Evolutionary conservation across 2,797 vertebrate genomes (phyloP), one percentile per base, ranked within the genome.

Genomic region (Pogoniulus pusillus): DNA sequence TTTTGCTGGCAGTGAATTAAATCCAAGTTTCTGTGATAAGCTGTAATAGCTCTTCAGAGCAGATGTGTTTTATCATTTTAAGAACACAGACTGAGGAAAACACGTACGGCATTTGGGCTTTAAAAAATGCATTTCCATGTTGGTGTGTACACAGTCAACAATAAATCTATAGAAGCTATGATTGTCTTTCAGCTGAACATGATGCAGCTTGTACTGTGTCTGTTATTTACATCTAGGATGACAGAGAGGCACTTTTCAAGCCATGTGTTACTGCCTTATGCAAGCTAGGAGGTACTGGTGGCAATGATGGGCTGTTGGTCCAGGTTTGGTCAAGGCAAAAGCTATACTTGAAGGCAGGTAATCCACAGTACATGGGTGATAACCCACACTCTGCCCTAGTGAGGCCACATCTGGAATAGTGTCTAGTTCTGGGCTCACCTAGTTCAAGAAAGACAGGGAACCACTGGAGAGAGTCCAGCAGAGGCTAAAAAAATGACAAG

Each of bases 21-120:
- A 78, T 93, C 83, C 85, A 66, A 93, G 79, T 87, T 93, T 93
- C 84, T 87, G 45, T 71, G 93, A 93, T 95, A 95, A 93, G 77
- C 82, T 90, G 70, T 83, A 95, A 95, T 91, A 95, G 84, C 90
- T 93, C 84, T 70, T 85, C 60, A 71, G 89, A 95, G 70, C 95
- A 96, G 94, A 95, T 96, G 95, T 91, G 80, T 94, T 96, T 95
- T 93, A 96, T 96, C 94, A 91, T 32, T 94, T 89, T 95, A 89
- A 89, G 63, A 90, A 89, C 55, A 64, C 35, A 89, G 79, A 68
- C 45, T 3, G 66, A 81, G 82, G 82, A 93, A 93, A 94, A 94
- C 73, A 85, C 53, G 66, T 54, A 87, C 53, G 58, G 34, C 0
- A 0, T 85, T 91, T 62, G 60, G 88, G 70, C 86, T 93, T 78